These are phyloP conservation scores for Macrostomum cliftonense DNA, from an alignment of 2,888 invertebrate genomes.

Conservation along the genomic window DNA sequence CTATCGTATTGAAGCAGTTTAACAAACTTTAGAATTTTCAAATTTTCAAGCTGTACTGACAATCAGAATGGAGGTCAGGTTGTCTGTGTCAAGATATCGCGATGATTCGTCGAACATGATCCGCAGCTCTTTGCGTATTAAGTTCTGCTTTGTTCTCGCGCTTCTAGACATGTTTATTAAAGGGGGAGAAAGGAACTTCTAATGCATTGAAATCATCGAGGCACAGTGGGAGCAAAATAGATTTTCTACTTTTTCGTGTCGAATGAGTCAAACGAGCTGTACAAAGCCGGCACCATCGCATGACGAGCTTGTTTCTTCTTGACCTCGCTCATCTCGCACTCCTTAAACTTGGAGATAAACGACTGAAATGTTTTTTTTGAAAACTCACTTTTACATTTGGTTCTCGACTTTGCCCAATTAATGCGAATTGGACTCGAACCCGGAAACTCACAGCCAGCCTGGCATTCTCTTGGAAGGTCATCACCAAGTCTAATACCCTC, in stretches of 20 bases:
- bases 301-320: too few relatives aligned
- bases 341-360: slow-evolving; percentile 31
- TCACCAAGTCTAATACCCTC: slow-evolving; percentile 6
- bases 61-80: slow-evolving; percentile 3
- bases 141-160: slow-evolving; percentile 2
- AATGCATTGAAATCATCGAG: too few relatives aligned
- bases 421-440: too few relatives aligned
- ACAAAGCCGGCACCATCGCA: too few relatives aligned
- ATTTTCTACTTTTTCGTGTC: too few relatives aligned
- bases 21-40: too few relatives aligned
- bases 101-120: slow-evolving; percentile 4
- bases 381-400: too few relatives aligned
- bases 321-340: slow-evolving; percentile 1
- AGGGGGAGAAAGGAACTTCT: background rate
- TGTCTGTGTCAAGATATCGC: slow-evolving; percentile 1
- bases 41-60: background rate
- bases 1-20: too few relatives aligned
- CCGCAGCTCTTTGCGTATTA: slow-evolving; percentile 4
- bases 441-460: slow-evolving; percentile 7
- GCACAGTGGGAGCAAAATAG: too few relatives aligned
- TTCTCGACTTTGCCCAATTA: too few relatives aligned
- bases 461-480: slow-evolving; percentile 8
- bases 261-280: too few relatives aligned
- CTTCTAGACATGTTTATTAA: background rate
- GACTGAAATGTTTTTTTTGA: too few relatives aligned